Base-by-base conservation (phyloP, 2,797 vertebrate genomes). In the Champsocephalus gunnari region DNA sequence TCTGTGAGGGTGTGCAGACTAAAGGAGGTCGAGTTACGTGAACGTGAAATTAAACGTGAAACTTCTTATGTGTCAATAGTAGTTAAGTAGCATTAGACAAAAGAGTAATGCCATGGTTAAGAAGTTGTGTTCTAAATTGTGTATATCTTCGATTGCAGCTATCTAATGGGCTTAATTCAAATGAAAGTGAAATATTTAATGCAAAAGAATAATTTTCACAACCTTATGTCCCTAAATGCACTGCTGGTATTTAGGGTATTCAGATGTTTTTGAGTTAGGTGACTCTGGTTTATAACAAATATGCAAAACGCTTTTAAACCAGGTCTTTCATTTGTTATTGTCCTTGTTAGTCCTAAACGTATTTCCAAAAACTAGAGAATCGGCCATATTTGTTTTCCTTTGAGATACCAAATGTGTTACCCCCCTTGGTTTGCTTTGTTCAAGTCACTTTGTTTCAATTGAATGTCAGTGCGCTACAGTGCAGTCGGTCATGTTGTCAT, bases 1-100 rank as follows among this genome's bases (percentile, higher is more conserved):
- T 79, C 61, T 76, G 60, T 63, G 66, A 78, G 71, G 61, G 28
- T 64, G 79, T 68, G 21, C 69, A 68, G 75, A 66, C 55, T 60
- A 64, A 67, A 65, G 13, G 1, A 77, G 73, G 59, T 54, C 68
- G 73, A 81, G 74, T 66, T 67, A 73, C 8, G 34, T 70, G 62
- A 59, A 71, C 1, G 34, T 71, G 68, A 87, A 80, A 71, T 71
- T 44, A 21, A 21, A 21, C 21, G 21, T 21, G 21, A 21, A 21
- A 21, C 62, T 66, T 78, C 65, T 67, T 47, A 67, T 78, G 62
- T 80, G 49, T 79, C 66, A 61, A 12, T 54, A 66, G 38, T 32
- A 60, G 44, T 55, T 47, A 4, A 55, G 24, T 38, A 38, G 19
- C 6, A 38, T 16, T 16, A 2, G 58, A 47, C 14, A 3, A 19